Evolutionary conservation across 2,888 invertebrate genomes (phyloP), one percentile per base, ranked within the genome.

Genomic region (Stenodema calcarata): DNA sequence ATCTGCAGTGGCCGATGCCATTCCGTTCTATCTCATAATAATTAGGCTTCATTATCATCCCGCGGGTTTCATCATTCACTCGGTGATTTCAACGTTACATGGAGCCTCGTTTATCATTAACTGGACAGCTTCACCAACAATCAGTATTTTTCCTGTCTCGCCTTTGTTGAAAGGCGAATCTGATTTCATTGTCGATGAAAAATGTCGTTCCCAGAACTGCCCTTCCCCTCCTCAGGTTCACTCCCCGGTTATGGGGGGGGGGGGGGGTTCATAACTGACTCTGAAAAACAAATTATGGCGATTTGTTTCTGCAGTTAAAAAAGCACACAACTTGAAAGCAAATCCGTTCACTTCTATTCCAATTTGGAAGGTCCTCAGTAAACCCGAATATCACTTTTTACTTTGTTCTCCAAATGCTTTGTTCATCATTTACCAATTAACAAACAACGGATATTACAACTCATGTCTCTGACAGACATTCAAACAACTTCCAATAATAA

Each of bases 151-250:
- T 23, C 44, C 18, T 73, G 30, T 14, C 73, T 18, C 41, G 35
- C 73, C 73, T 41, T 78, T 78, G 78, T 78, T 44, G 80, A 80
- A 50, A 47, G 80, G 50, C 30, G 18, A 54, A 80, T 80, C 80
- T 80, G 80, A 54, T 80, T 80, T 80, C 80, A 50, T 54, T 50
- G 54, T 54, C 62, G 80, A 80, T 80, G 80, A 80, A 80, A 80
- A 80, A 80, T 80, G 80, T 54, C 62, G 80, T 50, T 54, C 54
- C 78, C 27, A 78, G 41, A 28, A 27, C 62, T 7, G 12, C 62
- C 62, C 18, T 18, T 27, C 23, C 12, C 62, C 23, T 23, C 4
- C 12, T 27, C 62, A 12, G 6, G 35, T 35, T 35, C 35, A 4
- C 62, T n/a, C 6, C 62, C 23, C 47, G 23, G n/a, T n/a, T n/a